Evolutionary conservation across 2,113 vertebrate genomes (phyloP).

Genomic region (Hypanus sabinus): DNA sequence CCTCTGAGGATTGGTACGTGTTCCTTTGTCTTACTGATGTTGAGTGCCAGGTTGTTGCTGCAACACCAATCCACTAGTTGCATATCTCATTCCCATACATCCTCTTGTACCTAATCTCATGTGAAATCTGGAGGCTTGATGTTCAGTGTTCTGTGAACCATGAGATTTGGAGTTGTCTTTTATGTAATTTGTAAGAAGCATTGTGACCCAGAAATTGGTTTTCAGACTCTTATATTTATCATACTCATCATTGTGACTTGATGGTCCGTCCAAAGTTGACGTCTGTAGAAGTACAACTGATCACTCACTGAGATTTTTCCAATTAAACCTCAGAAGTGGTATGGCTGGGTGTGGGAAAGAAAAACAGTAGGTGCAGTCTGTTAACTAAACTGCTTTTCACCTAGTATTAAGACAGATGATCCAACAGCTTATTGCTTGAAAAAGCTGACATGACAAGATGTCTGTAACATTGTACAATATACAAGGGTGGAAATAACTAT

Average conservation of each 20-base stretch:
- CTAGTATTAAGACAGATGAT: neutral
- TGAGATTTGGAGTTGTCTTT: neutral
- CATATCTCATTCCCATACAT: too few relatives aligned
- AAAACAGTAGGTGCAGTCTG: too few relatives aligned
- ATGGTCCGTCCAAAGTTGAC: neutral
- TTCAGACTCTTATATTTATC: too few relatives aligned
- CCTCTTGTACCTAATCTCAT: neutral
- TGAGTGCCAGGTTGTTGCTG: too few relatives aligned
- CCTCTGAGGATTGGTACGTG: too few relatives aligned
- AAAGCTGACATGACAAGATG: neutral
- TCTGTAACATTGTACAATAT: constrained; percentile 19
- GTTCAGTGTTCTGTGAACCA: neutral
- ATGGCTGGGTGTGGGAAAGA: too few relatives aligned
- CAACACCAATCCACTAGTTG: too few relatives aligned
- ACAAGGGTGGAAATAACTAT: neutral
- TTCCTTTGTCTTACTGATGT: too few relatives aligned
- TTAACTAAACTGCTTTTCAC: neutral
- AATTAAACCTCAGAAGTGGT: neutral
- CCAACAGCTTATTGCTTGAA: neutral
- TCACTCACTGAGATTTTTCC: neutral
- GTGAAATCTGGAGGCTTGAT: neutral
- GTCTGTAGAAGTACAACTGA: neutral
- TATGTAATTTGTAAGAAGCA: neutral
- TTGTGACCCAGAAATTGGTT: too few relatives aligned
- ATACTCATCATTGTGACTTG: too few relatives aligned